phyloP scores from a whole-genome alignment of 2,888 invertebrate genomes.

The Ornithoptera alexandrae region DNA sequence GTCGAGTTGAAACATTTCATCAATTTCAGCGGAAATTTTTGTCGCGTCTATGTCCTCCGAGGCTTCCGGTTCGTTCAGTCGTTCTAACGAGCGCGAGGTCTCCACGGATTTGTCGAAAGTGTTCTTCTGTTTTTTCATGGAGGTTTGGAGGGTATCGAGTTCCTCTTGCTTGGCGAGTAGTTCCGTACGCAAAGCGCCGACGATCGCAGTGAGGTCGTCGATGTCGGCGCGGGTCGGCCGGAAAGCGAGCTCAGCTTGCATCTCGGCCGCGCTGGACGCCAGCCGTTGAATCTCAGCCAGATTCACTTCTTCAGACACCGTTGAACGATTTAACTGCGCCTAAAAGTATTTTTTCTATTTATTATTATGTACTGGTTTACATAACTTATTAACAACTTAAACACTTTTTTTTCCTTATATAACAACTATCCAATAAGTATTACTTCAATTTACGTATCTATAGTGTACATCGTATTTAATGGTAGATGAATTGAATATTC shows the following conservation, averaged over 20 bases:
- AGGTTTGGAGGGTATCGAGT: constrained; percentile 44
- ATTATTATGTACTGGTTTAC: no score
- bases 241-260: constrained; percentile 80
- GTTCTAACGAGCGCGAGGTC: constrained; percentile 45
- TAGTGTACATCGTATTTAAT: no score
- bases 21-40: constrained; percentile 69
- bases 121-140: constrained; percentile 38
- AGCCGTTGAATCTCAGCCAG: constrained; percentile 80
- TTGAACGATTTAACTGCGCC: constrained; percentile 66
- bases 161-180: constrained; percentile 46
- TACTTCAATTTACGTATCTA: no score
- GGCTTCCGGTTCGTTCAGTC: constrained; percentile 40
- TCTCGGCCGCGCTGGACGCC: constrained; percentile 68
- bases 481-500: no score
- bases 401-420: no score
- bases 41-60: constrained; percentile 49
- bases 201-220: constrained; percentile 76
- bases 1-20: constrained; percentile 73
- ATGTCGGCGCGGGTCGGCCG: constrained; percentile 79
- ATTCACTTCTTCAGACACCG: constrained; percentile 78
- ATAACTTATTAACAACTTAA: no score
- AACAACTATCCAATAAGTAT: no score
- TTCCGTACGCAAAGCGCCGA: constrained; percentile 54
- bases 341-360: constrained; percentile 36
- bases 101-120: constrained; percentile 40